Base-by-base conservation (phyloP, 2,797 vertebrate genomes). In the Hypotaenidia philippensis region DNA sequence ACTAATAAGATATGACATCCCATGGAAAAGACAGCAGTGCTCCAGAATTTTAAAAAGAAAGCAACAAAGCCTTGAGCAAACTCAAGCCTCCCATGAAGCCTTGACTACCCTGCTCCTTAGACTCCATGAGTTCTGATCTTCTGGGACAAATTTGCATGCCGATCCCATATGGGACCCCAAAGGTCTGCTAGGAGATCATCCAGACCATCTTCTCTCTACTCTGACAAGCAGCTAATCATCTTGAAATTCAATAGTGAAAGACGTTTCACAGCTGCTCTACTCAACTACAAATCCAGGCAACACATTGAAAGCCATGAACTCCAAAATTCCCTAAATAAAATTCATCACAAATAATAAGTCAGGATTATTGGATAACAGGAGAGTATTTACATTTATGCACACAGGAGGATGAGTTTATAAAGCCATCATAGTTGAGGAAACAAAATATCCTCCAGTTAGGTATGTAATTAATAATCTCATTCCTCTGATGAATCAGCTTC, bases 1-100 rank as follows among this genome's bases (percentile, higher is more conserved):
- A 66, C 55, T 93, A 93, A 90, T 81, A 55, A 84, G 80, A 80
- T 40, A 72, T 93, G 86, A 88, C 93, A 88, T 66, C 31, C 56
- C 80, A 77, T 3, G 49, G 72, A 91, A 27, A 80, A 82, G 80
- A 59, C 86, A 88, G 38, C 2, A 8, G 69, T 34, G 72, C 40
- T 52, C 44, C 40, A 44, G 91, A 92, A 94, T 95, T 77, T 74
- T 86, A 70, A 83, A 29, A 4, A 88, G 72, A 50, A 81, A 82
- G 21, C 34, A 27, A 14, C 5, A 2, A 89, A 91, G 49, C 77
- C 83, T 66, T 70, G 47, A 81, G 72, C 64, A 90, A 86, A 56
- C 52, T 22, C 4, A 0, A 36, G 64, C 11, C 27, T 86, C 21
- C 57, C 1, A 0, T 5, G 34, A 36, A 72, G 83, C 34, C n/a